Percentiles rank a stretch among this genome's conserved stretches.
These are phyloP conservation scores for Acrocephalus arundinaceus DNA, from an alignment of 2,113 vertebrate genomes.

Conservation along the genomic window DNA sequence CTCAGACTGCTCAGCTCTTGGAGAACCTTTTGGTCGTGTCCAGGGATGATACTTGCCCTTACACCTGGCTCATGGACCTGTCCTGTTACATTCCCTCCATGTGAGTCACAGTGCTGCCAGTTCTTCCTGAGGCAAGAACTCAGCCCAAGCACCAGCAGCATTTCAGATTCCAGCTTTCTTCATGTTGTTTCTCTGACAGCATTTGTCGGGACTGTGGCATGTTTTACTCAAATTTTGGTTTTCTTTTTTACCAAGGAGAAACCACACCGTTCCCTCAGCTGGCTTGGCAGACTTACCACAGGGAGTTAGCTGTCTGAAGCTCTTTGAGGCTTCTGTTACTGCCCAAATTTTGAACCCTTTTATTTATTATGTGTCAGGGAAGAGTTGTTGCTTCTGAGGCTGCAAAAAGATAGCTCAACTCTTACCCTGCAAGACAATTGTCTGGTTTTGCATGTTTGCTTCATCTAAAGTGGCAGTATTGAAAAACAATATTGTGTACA, in stretches of 20 bases:
- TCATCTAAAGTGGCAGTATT: not conserved
- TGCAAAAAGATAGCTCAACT: not conserved
- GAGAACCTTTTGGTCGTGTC: not conserved
- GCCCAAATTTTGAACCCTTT: not conserved
- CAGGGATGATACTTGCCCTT: not conserved
- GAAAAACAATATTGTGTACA: not conserved
- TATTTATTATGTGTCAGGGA: not conserved
- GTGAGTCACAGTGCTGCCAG: not conserved
- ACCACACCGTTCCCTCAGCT: slow-evolving; percentile 21
- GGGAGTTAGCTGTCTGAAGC: not conserved
- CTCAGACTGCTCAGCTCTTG: not conserved
- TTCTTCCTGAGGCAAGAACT: not conserved
- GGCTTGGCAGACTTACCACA: not conserved
- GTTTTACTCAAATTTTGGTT: slow-evolving; percentile 29
- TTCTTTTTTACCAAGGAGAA: slow-evolving; percentile 28
- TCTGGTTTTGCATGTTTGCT: not conserved
- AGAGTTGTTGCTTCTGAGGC: not conserved
- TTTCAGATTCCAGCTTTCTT: not conserved
- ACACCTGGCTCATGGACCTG: rapidly evolving
- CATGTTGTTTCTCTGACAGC: not conserved
- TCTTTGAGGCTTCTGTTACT: not conserved
- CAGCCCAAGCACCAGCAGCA: not conserved
- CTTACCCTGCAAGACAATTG: not conserved
- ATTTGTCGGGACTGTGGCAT: not conserved
- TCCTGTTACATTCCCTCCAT: not conserved